Conservation (phyloP, 2,797 vertebrate species). For the Phataginus tetradactyla region DNA sequence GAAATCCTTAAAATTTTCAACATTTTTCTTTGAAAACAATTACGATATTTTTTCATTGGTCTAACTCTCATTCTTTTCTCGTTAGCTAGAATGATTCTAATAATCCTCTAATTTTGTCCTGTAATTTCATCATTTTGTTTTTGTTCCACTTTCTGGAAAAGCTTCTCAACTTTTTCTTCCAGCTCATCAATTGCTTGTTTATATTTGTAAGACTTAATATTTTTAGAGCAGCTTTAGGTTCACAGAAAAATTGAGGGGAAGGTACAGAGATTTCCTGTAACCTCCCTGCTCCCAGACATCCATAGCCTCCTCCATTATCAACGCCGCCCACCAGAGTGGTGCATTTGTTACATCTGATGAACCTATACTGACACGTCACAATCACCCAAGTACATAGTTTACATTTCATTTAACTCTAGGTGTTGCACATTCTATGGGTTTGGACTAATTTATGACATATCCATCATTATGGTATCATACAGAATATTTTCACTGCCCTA, state of each 20-base stretch:
- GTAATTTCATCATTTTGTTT: background rate
- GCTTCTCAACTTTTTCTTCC: background rate
- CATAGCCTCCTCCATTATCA: background rate
- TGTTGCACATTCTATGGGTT: background rate
- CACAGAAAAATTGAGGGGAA: background rate
- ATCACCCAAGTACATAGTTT: background rate
- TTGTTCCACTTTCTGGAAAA: background rate
- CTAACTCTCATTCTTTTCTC: background rate
- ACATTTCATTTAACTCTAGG: background rate
- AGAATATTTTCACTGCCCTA: background rate
- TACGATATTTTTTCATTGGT: background rate
- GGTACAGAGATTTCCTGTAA: background rate
- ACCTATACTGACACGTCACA: background rate
- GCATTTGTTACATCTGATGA: background rate
- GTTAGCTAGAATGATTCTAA: background rate
- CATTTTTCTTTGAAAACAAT: background rate
- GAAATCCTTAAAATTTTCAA: background rate
- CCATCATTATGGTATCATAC: background rate
- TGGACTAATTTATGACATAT: background rate
- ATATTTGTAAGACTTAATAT: background rate
- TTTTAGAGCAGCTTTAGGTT: background rate
- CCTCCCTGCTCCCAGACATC: no score
- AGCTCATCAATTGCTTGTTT: background rate
- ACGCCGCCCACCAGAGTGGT: background rate
- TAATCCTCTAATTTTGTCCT: background rate